Evolutionary conservation across 1,140 invertebrate genomes (phyloP).

Genomic region (Drosophila nasuta): DNA sequence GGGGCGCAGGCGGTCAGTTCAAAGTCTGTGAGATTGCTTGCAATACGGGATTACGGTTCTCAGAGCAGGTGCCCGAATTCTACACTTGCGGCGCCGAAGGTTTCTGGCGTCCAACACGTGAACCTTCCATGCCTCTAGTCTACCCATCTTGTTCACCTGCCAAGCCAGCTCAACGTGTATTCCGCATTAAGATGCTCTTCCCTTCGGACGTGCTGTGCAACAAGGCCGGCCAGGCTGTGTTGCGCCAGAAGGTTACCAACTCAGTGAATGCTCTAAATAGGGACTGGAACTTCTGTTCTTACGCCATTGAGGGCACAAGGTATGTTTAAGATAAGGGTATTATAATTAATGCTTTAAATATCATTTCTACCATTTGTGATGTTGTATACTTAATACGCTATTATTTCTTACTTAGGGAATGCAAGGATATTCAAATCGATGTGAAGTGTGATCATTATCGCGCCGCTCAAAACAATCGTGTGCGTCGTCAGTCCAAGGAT

Average conservation of each 20-base stretch:
- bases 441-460: conserved; percentile 93
- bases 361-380: background rate
- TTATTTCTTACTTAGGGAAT: conserved; percentile 88
- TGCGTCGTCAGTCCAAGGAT: conserved; percentile 88
- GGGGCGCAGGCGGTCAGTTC: conserved; percentile 98
- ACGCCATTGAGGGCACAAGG: conserved; percentile 88
- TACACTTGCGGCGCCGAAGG: conserved; percentile 98
- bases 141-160: conserved; percentile 96
- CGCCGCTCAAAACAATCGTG: conserved; percentile 86
- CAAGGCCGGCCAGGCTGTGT: conserved; percentile 95
- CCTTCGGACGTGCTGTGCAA: conserved; percentile 97
- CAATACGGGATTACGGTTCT: conserved; percentile 94
- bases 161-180: conserved; percentile 94
- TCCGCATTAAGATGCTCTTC: conserved; percentile 96
- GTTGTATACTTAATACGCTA: background rate
- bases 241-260: conserved; percentile 93
- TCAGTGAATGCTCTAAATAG: conserved; percentile 95
- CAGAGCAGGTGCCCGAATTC: conserved; percentile 95
- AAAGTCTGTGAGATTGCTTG: conserved; percentile 95
- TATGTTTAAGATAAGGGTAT: conserved; percentile 5
- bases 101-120: conserved; percentile 95
- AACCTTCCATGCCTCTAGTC: conserved; percentile 91
- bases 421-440: conserved; percentile 94
- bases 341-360: background rate
- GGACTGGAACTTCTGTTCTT: conserved; percentile 97